These are phyloP conservation scores for Parauchenoglanis punctatus DNA, from an alignment of 2,797 vertebrate genomes.

Conservation along the genomic window DNA sequence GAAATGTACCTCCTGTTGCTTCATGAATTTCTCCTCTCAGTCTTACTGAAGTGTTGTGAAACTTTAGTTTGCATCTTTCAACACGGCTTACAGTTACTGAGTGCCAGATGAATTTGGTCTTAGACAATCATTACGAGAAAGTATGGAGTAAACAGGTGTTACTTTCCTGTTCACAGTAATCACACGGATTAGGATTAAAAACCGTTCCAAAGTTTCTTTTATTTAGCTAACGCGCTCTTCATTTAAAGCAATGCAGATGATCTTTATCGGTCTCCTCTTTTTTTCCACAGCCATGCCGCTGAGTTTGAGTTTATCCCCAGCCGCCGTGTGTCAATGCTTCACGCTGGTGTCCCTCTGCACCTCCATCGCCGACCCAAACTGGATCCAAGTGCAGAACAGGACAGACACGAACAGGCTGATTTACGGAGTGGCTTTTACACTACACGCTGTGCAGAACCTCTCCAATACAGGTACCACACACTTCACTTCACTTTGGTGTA, in stretches of 20 bases:
- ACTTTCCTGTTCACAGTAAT: background rate
- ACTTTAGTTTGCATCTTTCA: background rate
- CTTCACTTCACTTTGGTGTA: background rate
- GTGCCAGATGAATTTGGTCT: background rate
- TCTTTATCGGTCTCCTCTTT: background rate
- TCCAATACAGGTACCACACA: conserved; percentile 59
- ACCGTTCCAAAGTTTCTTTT: no score
- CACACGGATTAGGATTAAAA: background rate
- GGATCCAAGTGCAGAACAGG: conserved; percentile 61
- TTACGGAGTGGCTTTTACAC: conserved; percentile 64
- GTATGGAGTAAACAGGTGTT: background rate
- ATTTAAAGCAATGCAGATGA: background rate
- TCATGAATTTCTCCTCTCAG: background rate
- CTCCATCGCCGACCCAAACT: conserved; percentile 67
- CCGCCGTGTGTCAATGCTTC: conserved; percentile 66
- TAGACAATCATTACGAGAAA: background rate
- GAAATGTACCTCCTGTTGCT: background rate
- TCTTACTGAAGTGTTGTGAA: background rate
- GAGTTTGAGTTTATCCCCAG: conserved; percentile 60
- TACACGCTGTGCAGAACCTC: conserved; percentile 60
- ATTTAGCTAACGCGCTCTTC: no score
- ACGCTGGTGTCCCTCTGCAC: conserved; percentile 68
- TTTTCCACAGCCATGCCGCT: conserved; percentile 51
- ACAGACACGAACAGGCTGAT: conserved; percentile 53
- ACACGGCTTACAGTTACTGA: background rate